phyloP scores from a whole-genome alignment of 2,797 vertebrate genomes.

The Zonotrichia albicollis region DNA sequence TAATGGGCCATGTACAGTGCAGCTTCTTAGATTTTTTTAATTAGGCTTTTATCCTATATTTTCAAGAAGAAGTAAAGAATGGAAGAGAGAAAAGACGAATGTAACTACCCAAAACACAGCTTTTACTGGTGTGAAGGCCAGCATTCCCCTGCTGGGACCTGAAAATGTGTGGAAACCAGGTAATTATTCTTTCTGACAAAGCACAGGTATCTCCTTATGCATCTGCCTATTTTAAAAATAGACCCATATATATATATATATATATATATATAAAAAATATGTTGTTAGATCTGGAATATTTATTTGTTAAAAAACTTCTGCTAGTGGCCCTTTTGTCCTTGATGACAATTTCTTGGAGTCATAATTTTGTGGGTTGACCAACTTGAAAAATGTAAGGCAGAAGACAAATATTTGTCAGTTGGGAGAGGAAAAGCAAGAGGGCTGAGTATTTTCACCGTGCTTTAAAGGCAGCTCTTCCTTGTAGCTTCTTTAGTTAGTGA shows the following conservation, averaged over 20 bases:
- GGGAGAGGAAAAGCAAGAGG: background rate
- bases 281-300: background rate
- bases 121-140: background rate
- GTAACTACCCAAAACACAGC: background rate
- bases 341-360: background rate
- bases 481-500: background rate
- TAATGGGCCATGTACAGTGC: background rate
- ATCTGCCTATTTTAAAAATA: background rate
- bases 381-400: background rate
- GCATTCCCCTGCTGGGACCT: background rate
- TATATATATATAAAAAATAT: background rate
- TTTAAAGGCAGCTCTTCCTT: background rate
- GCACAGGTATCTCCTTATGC: background rate
- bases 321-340: background rate
- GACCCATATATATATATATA: background rate
- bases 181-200: background rate
- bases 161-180: background rate
- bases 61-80: background rate
- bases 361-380: background rate
- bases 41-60: background rate
- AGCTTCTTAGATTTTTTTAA: background rate
- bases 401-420: background rate
- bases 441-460: background rate
- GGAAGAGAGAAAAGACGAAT: background rate
- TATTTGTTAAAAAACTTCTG: background rate